Base-by-base conservation (phyloP, 1,140 invertebrate species). In the Xylocopa sonorina region DNA sequence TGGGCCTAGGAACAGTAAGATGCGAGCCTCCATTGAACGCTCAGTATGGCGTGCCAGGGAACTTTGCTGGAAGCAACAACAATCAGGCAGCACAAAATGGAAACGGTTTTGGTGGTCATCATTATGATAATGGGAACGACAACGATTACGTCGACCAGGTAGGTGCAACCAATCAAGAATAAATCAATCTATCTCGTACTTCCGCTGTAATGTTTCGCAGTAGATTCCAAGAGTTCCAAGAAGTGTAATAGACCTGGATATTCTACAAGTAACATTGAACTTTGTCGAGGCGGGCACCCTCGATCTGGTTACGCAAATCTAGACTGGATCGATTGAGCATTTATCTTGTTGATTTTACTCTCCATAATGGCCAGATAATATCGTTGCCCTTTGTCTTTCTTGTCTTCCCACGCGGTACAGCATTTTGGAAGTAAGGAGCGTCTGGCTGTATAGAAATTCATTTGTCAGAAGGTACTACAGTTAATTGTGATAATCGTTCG, bases 131-230 rank as follows among this genome's bases (percentile, higher is more conserved):
- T 63, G 89, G 89, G 46, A 89, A 92, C 57, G 89, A 92, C 53
- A 84, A 88, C 46, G 87, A 92, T 79, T 92, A 93, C 77, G 92
- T 90, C 82, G 92, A 88, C 83, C 91, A 93, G 90, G 92, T 92
- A 88, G 27, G 10, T 38, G 18, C 0, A 38, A 32, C 7, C 6
- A 2, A 60, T 71, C 53, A 43, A 2, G 32, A 34, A 69, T 68
- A 12, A 34, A 48, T 38, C 12, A 27, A 76, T 48, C 29, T 14
- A 43, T 27, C 9, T 21, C 32, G 2, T 67, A 34, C 21, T 60
- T 9, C n/a, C 14, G n/a, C 0, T 34, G 32, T 14, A 21, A 1
- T 46, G n/a, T 76, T 76, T 46, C 63, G 16, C 24, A 34, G 21
- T 16, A 41, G 3, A 41, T 4, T n/a, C 3, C 24, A 24, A 66